These are phyloP conservation scores for Synergus gifuensis DNA, from an alignment of 2,888 invertebrate genomes.

Conservation along the genomic window DNA sequence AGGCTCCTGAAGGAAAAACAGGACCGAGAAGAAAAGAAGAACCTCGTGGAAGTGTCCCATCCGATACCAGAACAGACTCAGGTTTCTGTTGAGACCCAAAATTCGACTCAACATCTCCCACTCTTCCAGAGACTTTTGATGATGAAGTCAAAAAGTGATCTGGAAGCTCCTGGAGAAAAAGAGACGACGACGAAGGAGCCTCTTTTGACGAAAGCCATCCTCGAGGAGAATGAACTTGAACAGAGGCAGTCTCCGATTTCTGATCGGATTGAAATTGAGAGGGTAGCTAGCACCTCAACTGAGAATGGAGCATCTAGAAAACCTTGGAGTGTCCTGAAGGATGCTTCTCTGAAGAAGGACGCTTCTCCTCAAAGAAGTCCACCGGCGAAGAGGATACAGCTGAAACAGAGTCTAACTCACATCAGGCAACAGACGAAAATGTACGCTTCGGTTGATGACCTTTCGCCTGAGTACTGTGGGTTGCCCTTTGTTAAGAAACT, in stretches of 20 bases:
- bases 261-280: slow-evolving; percentile 39
- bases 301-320: slow-evolving; percentile 79
- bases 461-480: slow-evolving; percentile 92
- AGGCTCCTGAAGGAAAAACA: slow-evolving; percentile 92
- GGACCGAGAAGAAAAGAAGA: slow-evolving; percentile 79
- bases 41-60: slow-evolving; percentile 65
- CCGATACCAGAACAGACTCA: slow-evolving; percentile 60
- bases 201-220: slow-evolving; percentile 62
- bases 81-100: slow-evolving; percentile 50
- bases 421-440: slow-evolving; percentile 80
- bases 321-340: slow-evolving; percentile 89
- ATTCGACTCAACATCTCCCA: slow-evolving; percentile 79
- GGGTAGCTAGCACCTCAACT: slow-evolving; percentile 47
- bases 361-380: slow-evolving; percentile 65
- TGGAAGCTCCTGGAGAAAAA: slow-evolving; percentile 75
- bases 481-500: slow-evolving; percentile 93
- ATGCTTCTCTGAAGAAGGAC: slow-evolving; percentile 79
- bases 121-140: slow-evolving; percentile 86
- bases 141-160: slow-evolving; percentile 87
- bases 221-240: slow-evolving; percentile 58
- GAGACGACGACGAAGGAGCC: slow-evolving; percentile 68
- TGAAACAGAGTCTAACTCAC: slow-evolving; percentile 69
- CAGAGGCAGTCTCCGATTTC: slow-evolving; percentile 50
- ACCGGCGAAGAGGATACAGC: slow-evolving; percentile 59
- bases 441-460: slow-evolving; percentile 91